These are phyloP conservation scores for Clusia tigrina DNA, from an alignment of 2,888 invertebrate genomes.

Conservation along the genomic window DNA sequence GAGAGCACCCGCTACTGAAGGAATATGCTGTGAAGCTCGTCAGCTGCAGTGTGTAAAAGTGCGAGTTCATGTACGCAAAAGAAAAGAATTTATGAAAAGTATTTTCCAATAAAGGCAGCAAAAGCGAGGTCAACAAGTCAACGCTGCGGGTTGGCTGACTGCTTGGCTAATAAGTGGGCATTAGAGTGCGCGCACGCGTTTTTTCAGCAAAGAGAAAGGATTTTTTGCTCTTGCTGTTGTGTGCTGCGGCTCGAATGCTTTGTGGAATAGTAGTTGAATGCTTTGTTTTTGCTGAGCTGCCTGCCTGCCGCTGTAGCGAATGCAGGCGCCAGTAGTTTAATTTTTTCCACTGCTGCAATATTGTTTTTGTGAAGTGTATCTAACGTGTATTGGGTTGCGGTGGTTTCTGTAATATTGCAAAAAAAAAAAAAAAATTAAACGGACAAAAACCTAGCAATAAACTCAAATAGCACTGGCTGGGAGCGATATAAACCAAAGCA, in stretches of 20 bases:
- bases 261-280: too few species aligned
- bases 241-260: background rate
- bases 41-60: background rate
- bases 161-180: background rate
- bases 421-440: too few species aligned
- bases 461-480: too few species aligned
- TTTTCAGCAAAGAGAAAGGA: constrained; percentile 27
- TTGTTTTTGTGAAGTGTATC: background rate
- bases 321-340: background rate
- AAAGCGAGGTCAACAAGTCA: constrained; percentile 14
- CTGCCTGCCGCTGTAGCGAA: background rate
- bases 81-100: background rate
- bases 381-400: constrained; percentile 2
- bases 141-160: background rate
- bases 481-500: too few species aligned
- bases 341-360: too few species aligned
- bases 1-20: too few species aligned
- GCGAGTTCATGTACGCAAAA: background rate
- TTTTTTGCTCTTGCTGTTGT: constrained; percentile 11
- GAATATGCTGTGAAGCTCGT: too few species aligned
- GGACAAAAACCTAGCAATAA: too few species aligned
- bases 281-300: background rate
- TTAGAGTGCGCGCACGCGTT: constrained; percentile 19
- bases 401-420: background rate
- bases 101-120: background rate